These are phyloP conservation scores for Lagenorhynchus albirostris DNA, from an alignment of 2,113 vertebrate genomes.

Conservation along the genomic window DNA sequence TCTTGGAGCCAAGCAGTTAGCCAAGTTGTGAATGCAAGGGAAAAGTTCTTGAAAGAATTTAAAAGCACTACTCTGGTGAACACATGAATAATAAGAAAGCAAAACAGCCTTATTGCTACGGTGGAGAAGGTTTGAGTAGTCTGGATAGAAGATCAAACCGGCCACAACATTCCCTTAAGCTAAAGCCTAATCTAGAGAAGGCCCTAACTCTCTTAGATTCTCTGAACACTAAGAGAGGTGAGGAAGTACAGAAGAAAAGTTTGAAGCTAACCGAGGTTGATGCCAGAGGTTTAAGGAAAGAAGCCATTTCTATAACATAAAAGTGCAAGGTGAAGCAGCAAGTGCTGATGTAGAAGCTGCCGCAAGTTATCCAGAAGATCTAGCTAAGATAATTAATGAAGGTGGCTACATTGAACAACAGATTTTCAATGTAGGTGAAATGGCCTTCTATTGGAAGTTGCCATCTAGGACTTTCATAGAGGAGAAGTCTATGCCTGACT, in stretches of 20 bases:
- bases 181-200: background rate
- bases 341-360: background rate
- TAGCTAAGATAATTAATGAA: background rate
- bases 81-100: background rate
- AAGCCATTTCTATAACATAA: background rate
- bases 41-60: background rate
- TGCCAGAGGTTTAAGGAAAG: background rate
- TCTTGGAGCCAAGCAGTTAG: background rate
- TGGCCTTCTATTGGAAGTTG: background rate
- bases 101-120: background rate
- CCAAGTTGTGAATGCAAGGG: background rate
- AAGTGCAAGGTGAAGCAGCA: background rate
- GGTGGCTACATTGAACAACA: background rate
- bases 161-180: background rate
- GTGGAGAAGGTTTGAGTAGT: background rate
- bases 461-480: background rate
- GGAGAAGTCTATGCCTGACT: background rate
- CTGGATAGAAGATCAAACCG: background rate
- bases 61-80: background rate
- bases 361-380: background rate
- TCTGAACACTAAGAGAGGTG: background rate
- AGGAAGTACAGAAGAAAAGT: background rate
- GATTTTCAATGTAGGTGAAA: background rate
- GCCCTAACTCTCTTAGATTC: background rate
- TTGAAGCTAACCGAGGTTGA: background rate